These are phyloP conservation scores for Menidia menidia DNA, from an alignment of 2,797 vertebrate species.

Conservation along the genomic window DNA sequence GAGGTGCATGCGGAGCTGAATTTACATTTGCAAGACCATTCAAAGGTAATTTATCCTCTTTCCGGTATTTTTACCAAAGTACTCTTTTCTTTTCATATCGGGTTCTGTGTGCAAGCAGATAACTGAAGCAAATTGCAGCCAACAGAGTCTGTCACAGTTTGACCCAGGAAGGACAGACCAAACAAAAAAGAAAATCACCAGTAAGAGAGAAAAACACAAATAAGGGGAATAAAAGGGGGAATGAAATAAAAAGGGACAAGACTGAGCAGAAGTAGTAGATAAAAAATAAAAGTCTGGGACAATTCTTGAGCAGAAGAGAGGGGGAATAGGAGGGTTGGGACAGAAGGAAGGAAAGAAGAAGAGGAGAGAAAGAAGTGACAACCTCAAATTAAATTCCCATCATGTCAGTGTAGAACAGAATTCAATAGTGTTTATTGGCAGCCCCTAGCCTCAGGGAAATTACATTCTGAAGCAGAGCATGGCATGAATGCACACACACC, in stretches of 20 bases:
- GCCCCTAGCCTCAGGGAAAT: slow-evolving; percentile 83
- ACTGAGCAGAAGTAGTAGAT: slow-evolving; percentile 21
- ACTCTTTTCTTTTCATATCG: slow-evolving; percentile 52
- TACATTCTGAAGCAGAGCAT: slow-evolving; percentile 83
- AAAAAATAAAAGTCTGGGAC: slow-evolving; percentile 7
- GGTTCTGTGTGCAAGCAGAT: slow-evolving; percentile 58
- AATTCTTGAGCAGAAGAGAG: slow-evolving; percentile 17
- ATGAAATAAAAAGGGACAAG: slow-evolving; percentile 33
- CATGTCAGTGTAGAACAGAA: slow-evolving; percentile 86
- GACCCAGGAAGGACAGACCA: slow-evolving; percentile 62
- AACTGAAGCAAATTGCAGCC: slow-evolving; percentile 77
- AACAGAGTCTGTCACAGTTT: slow-evolving; percentile 72
- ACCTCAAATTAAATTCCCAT: slow-evolving; percentile 88
- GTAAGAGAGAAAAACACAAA: slow-evolving; percentile 51
- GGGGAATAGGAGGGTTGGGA: slow-evolving; percentile 33
- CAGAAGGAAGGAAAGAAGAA: slow-evolving; percentile 46
- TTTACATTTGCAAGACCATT: slow-evolving; percentile 25
- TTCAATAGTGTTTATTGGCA: slow-evolving; percentile 87
- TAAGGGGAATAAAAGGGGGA: slow-evolving; percentile 38
- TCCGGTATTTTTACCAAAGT: slow-evolving; percentile 31
- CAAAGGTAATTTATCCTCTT: slow-evolving; percentile 37
- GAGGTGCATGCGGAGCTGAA: slow-evolving; percentile 1
- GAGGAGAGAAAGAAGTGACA: slow-evolving; percentile 77
- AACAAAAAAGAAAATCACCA: slow-evolving; percentile 51
- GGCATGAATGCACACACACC: slow-evolving; percentile 69